Base-by-base conservation (phyloP, 1,140 invertebrate species). In the Lasioglossum albipes region DNA sequence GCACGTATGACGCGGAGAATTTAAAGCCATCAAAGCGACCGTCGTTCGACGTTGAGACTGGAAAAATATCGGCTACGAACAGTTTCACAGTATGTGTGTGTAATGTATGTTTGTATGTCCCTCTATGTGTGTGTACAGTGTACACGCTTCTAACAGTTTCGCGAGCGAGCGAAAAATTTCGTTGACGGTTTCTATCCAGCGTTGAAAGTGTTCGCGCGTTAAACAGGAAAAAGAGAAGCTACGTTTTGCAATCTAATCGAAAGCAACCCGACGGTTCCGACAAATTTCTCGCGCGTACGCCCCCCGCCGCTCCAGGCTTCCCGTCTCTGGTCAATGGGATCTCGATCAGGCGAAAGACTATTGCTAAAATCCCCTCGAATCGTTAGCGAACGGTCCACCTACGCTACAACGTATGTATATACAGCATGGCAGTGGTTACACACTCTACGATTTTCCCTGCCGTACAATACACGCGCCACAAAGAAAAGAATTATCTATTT, bases 361-460 rank as follows among this genome's bases (percentile, higher is more conserved):
- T 71, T 64, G 68, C 67, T 80, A 75, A 78, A 75, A 75, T 72
- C 75, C 49, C n/a, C 67, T 71, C 66, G 69, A 66, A 78, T 45
- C 59, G 57, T 75, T 83, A 65, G 71, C 76, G 57, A 66, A 82
- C 67, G 54, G 22, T 85, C 85, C 64, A 82, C 61, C 85, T 90
- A 90, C 89, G 82, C 88, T 91, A 88, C 84, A 59, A 59, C 57
- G 57, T 87, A 90, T 89, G 83, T 91, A 89, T 90, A 87, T 92
- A 90, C 90, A 91, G 85, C 87, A 91, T 91, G 91, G 92, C 91
- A 93, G 91, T 93, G 91, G 90, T 90, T 89, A 90, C 76, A 90
- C 86, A 89, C 81, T 83, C 84, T 85, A 88, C 79, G 18, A 12
- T 82, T 83, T 36, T 84, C 59, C 49, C 71, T 75, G 84, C 87